A percentile compares a stretch with the other conserved stretches of the same genome.
These are phyloP conservation scores for Mormyrus hasselquistii DNA, from an alignment of 2,797 vertebrate species.

Conservation along the genomic window DNA sequence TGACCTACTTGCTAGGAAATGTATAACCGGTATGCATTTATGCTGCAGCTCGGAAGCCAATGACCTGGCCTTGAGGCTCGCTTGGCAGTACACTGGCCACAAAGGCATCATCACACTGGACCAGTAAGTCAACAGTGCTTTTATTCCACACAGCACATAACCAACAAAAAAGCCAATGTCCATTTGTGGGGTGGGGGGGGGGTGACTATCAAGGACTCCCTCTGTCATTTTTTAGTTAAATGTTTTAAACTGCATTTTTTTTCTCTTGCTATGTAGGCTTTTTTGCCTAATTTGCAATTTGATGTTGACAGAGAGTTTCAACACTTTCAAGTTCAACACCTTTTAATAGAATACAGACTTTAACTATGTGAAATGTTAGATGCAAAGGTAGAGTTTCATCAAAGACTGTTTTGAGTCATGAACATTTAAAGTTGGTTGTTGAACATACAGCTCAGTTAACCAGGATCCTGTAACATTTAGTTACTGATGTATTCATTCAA, in stretches of 20 bases:
- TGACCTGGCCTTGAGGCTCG: conserved; percentile 88
- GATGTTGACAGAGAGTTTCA: background rate
- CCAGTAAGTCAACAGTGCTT: conserved; percentile 68
- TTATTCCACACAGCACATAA: background rate
- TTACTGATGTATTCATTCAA: background rate
- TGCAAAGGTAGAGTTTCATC: background rate
- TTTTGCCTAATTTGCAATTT: background rate
- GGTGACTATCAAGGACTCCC: background rate
- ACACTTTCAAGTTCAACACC: background rate
- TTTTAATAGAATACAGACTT: background rate
- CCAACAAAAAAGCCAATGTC: background rate
- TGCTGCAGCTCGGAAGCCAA: conserved; percentile 88
- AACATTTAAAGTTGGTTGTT: background rate
- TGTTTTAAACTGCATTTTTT: background rate
- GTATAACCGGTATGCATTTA: background rate
- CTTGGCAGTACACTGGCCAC: conserved; percentile 77
- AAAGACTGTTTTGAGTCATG: background rate
- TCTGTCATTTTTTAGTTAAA: background rate
- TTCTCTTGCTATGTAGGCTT: background rate
- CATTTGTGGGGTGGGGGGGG: background rate
- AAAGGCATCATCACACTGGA: conserved; percentile 89
- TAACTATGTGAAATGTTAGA: background rate
- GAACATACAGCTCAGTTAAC: background rate
- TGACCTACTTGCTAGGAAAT: background rate
- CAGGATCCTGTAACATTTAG: background rate